Conservation (phyloP, 2,797 vertebrate species). For the Mus caroli region DNA sequence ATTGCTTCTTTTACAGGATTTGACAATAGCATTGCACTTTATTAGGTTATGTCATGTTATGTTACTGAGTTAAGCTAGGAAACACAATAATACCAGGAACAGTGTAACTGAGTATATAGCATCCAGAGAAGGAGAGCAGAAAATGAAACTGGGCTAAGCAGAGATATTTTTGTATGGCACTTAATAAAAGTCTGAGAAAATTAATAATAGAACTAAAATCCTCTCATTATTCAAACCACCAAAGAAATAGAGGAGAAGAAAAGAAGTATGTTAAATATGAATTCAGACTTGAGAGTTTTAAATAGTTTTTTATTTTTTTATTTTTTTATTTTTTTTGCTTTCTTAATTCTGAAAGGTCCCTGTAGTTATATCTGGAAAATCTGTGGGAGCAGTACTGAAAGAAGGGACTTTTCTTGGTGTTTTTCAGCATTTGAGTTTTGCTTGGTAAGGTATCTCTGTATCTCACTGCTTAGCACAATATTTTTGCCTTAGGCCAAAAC, state of each 20-base stretch:
- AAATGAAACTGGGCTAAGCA: neutral
- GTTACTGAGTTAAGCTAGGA: slow-evolving; percentile 76
- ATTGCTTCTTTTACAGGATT: slow-evolving; percentile 65
- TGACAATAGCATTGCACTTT: slow-evolving; percentile 81
- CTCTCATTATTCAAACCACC: neutral
- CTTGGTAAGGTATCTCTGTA: accelerated
- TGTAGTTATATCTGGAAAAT: neutral
- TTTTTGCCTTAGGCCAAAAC: slow-evolving; percentile 63
- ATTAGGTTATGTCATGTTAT: slow-evolving; percentile 81
- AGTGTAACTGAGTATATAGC: neutral
- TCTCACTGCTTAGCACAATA: slow-evolving; percentile 47
- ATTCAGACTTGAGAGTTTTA: slow-evolving; percentile 30
- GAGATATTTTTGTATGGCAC: neutral
- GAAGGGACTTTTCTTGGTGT: neutral
- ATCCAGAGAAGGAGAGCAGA: neutral
- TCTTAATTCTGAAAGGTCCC: neutral
- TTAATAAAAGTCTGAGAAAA: slow-evolving; percentile 55
- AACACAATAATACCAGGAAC: slow-evolving; percentile 50
- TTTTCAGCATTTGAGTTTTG: neutral
- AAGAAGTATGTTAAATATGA: neutral
- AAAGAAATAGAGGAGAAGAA: neutral
- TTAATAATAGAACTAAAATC: slow-evolving; percentile 30
- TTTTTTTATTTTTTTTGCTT: no score
- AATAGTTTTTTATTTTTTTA: no score
- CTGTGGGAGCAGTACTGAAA: neutral